A percentile compares a stretch with the other conserved stretches of the same genome.
phyloP scores from a whole-genome alignment of 2,797 vertebrate species.

The Gobionotothen gibberifrons region DNA sequence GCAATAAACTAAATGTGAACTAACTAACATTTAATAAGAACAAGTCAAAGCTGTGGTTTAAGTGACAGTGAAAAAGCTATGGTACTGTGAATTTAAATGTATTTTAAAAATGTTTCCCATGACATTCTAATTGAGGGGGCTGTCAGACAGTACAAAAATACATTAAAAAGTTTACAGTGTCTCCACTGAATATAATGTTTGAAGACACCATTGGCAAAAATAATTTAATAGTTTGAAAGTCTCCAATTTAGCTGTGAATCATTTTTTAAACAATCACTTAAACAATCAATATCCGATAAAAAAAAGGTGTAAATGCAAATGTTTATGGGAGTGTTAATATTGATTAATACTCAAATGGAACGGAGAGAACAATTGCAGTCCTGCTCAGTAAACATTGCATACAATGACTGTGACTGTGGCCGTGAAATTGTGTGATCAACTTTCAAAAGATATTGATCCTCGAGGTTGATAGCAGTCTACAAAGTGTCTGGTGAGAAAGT shows the following conservation, averaged over 20 bases:
- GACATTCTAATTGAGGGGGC: constrained; percentile 23
- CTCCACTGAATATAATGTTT: constrained; percentile 23
- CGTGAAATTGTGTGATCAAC: constrained; percentile 73
- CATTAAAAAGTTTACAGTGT: constrained; percentile 15
- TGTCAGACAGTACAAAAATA: constrained; percentile 25
- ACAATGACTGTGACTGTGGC: constrained; percentile 60
- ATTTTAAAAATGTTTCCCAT: constrained; percentile 17
- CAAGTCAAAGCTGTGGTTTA: constrained; percentile 34
- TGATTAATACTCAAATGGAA: constrained; percentile 67
- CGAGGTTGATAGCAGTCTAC: constrained; percentile 43
- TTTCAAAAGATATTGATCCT: constrained; percentile 73
- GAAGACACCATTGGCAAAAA: constrained; percentile 11
- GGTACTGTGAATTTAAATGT: constrained; percentile 7
- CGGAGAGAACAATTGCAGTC: constrained; percentile 64
- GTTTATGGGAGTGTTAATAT: constrained; percentile 65
- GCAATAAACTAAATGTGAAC: constrained; percentile 24
- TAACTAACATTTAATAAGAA: constrained; percentile 35
- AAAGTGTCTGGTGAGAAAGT: constrained; percentile 62
- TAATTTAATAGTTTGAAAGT: constrained; percentile 20
- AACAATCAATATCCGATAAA: constrained; percentile 41
- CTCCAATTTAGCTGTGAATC: constrained; percentile 33
- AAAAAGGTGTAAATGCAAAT: constrained; percentile 54
- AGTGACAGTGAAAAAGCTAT: constrained; percentile 18
- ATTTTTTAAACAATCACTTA: constrained; percentile 32
- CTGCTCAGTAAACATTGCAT: constrained; percentile 63